phyloP scores from a whole-genome alignment of 2,888 invertebrate species.

The Drosophila peninsularis region DNA sequence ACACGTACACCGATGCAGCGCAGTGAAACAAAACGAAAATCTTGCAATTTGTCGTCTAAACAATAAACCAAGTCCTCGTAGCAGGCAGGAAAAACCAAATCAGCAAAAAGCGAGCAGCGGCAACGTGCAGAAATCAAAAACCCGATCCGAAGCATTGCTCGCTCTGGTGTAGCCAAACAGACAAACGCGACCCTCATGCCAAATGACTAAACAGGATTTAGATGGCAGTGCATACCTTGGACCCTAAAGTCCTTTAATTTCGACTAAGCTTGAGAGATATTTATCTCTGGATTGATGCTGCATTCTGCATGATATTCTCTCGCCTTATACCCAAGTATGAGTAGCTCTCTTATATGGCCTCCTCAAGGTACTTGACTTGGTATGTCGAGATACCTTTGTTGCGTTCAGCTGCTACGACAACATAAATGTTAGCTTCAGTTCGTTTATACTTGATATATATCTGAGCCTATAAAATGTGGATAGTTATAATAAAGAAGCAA shows the following conservation, averaged over 20 bases:
- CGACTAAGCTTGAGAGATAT: background rate
- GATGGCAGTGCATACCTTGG: background rate
- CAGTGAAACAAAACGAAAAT: conserved; percentile 54
- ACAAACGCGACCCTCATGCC: conserved; percentile 58
- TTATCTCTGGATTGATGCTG: too few species aligned
- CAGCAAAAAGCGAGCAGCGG: conserved; percentile 42
- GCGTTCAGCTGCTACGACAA: background rate
- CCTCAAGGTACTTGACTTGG: background rate
- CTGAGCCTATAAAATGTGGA: background rate
- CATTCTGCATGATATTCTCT: too few species aligned
- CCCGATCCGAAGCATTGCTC: conserved; percentile 35
- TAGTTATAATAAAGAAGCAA: background rate
- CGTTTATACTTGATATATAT: background rate
- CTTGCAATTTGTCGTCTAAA: conserved; percentile 73
- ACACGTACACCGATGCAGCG: conserved; percentile 59
- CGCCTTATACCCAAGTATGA: background rate
- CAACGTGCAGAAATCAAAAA: conserved; percentile 57
- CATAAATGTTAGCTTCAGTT: too few species aligned
- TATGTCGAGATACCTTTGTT: background rate
- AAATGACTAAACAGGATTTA: conserved; percentile 41
- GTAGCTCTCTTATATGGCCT: background rate
- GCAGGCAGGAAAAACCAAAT: conserved; percentile 56
- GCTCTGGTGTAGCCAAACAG: conserved; percentile 48
- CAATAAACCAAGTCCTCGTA: conserved; percentile 55
- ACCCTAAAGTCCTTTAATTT: background rate